Evolutionary conservation across 1,140 invertebrate species (phyloP), one percentile per base, ranked within the genome.

Genomic region (Zaprionus nigranus): DNA sequence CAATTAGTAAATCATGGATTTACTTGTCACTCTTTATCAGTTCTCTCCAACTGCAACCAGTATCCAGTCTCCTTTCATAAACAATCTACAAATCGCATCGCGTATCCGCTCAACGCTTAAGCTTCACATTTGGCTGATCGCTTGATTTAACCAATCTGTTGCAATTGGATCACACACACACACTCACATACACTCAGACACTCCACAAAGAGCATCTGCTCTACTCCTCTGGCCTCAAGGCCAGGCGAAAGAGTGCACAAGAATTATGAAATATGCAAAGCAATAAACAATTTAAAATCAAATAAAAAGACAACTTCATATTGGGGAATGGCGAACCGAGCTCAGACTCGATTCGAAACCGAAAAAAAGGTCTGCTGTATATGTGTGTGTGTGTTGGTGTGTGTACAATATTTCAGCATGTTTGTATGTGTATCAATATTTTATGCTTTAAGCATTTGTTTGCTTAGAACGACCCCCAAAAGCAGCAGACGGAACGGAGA

Each of bases 251-350:
- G 43, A 36, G 30, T 56, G 60, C 59, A 59, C 40, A 70, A 75
- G 82, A 88, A 87, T 87, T 87, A 88, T 88, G 83, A 87, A 87
- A 87, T 87, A 87, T 87, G 84, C 83, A 88, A 84, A 87, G 84
- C 83, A 88, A 87, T 87, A 87, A 87, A 87, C 84, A 87, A 87
- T 87, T 88, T 87, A 81, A 88, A 87, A 87, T 87, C 84, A 87
- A 87, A 87, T 87, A 87, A 87, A 87, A 88, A 80, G 74, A 87
- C 84, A 88, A 84, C 83, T 88, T 87, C 83, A 87, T 87, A 69
- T 88, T 75, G 73, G 67, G 69, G 68, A 72, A 68, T 61, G 65
- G 75, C 75, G 75, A 79, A 63, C 75, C 79, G 75, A 81, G 43
- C 81, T 49, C 43, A 17, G 17, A 20, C 58, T 81, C 82, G 78